A percentile compares a stretch with the other conserved stretches of the same genome.
phyloP scores from a whole-genome alignment of 2,113 vertebrate genomes.

The Xerus inauris region DNA sequence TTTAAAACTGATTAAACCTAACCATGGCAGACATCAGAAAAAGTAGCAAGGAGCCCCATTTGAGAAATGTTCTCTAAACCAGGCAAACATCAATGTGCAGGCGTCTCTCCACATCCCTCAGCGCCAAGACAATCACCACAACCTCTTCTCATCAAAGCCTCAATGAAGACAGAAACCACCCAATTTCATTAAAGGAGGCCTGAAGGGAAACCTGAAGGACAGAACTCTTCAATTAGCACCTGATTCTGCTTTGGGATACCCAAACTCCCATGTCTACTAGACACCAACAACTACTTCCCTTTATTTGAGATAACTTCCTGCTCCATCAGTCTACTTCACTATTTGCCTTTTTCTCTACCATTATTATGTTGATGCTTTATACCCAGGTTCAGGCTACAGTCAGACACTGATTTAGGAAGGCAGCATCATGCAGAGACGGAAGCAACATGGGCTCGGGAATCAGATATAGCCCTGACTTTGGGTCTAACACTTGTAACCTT shows the following conservation, averaged over 20 bases:
- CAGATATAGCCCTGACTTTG: neutral
- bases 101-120: neutral
- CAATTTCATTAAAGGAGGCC: neutral
- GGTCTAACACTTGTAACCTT: neutral
- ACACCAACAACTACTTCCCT: neutral
- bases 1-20: no score
- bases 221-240: neutral
- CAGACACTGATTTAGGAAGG: neutral
- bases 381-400: neutral
- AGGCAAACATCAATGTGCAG: no score
- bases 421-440: no score
- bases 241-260: neutral
- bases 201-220: neutral
- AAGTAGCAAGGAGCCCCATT: no score
- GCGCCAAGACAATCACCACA: neutral
- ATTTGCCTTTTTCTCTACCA: neutral
- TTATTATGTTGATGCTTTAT: neutral
- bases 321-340: neutral
- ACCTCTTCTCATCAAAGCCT: neutral
- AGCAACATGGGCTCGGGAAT: neutral
- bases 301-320: neutral
- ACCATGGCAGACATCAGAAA: no score
- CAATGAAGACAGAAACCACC: neutral
- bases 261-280: neutral
- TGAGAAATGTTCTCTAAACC: no score